Percentiles rank a stretch among this genome's conserved stretches.
Conservation (phyloP, 2,888 invertebrate species). For the Eutolmus rufibarbis region DNA sequence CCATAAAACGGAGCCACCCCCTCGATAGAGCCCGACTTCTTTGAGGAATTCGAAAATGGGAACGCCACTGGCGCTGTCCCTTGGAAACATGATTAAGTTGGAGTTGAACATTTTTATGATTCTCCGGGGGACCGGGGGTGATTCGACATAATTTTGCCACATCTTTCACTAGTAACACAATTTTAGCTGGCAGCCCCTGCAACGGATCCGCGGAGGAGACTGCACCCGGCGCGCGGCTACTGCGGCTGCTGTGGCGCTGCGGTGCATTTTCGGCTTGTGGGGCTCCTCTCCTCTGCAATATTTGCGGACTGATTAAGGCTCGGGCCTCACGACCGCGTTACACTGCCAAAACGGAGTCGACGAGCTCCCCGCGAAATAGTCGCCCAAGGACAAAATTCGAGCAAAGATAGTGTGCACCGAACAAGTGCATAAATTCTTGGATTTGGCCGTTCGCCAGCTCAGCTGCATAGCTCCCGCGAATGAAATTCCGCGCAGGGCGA, state of each 20-base stretch:
- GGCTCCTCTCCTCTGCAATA: neutral
- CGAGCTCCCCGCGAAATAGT: neutral
- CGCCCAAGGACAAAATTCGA: constrained; percentile 24
- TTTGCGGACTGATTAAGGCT: neutral
- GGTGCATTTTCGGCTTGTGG: neutral
- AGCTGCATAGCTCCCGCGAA: neutral
- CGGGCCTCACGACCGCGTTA: neutral
- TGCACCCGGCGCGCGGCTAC: neutral
- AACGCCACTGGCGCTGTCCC: neutral
- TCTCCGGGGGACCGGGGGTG: neutral
- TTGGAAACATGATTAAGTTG: neutral
- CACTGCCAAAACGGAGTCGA: constrained; percentile 14
- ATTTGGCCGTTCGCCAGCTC: constrained; percentile 8
- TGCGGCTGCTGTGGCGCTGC: neutral
- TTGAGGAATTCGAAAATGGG: neutral
- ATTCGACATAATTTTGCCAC: neutral
- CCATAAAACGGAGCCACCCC: neutral
- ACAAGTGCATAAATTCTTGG: constrained; percentile 27
- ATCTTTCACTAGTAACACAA: constrained; percentile 14
- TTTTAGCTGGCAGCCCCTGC: neutral
- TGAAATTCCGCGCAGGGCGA: neutral
- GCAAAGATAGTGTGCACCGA: constrained; percentile 19
- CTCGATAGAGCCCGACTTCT: neutral
- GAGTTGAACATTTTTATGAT: neutral
- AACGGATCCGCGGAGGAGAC: neutral